phyloP scores from a whole-genome alignment of 2,113 vertebrate species.

The Eclectus roratus region DNA sequence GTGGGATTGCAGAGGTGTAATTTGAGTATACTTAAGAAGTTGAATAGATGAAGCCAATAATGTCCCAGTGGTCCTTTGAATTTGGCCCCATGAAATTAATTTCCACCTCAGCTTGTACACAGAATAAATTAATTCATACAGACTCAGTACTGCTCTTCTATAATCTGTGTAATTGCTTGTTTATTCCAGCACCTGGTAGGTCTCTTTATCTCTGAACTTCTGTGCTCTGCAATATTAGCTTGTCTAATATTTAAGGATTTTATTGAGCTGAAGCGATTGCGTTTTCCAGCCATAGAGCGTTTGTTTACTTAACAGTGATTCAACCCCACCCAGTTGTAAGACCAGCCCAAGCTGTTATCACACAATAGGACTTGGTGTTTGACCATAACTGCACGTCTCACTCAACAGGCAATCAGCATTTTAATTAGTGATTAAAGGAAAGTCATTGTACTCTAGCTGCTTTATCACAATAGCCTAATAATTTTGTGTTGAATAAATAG shows the following conservation, averaged over 20 bases:
- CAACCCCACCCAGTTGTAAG: conserved; percentile 76
- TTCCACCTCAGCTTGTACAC: conserved; percentile 64
- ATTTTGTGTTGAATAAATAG: conserved; percentile 85
- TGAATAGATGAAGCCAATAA: conserved; percentile 57
- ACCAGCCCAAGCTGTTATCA: conserved; percentile 79
- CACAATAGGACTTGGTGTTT: conserved; percentile 79
- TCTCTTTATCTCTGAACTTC: conserved; percentile 69
- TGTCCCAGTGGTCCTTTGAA: conserved; percentile 68
- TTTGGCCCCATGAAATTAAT: conserved; percentile 71
- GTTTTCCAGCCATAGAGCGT: conserved; percentile 66
- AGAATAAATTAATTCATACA: conserved; percentile 70
- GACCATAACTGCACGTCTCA: conserved; percentile 82
- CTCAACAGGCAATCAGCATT: conserved; percentile 86
- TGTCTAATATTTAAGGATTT: conserved; percentile 69
- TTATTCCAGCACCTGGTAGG: conserved; percentile 68
- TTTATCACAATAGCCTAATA: conserved; percentile 86
- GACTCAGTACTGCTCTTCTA: conserved; percentile 46
- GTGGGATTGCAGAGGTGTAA: conserved; percentile 37
- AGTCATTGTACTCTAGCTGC: conserved; percentile 82
- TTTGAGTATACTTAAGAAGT: conserved; percentile 49
- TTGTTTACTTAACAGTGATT: conserved; percentile 67
- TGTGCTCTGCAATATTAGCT: conserved; percentile 64
- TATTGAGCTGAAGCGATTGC: conserved; percentile 66
- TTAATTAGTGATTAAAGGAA: conserved; percentile 86
- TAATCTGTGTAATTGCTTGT: conserved; percentile 71